A percentile compares a stretch with the other conserved stretches of the same genome.
Evolutionary conservation across 2,113 vertebrate species (phyloP).

Genomic region (Chroicocephalus ridibundus): DNA sequence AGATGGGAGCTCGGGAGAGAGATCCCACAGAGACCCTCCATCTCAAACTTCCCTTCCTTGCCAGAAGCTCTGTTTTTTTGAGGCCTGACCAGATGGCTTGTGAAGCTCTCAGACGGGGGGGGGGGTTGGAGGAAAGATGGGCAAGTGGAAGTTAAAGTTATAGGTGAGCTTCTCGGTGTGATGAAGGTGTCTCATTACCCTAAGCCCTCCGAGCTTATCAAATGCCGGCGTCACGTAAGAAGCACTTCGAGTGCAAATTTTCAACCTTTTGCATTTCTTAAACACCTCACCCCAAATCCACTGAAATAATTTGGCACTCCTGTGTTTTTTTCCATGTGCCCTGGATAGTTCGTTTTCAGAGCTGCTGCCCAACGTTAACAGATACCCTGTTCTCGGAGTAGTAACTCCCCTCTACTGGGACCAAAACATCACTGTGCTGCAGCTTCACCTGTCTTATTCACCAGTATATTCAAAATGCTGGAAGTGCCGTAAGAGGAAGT

Average conservation of each 20-base stretch:
- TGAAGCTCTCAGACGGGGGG: neutral
- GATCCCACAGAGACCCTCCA: slow-evolving; percentile 13
- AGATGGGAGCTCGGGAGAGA: neutral
- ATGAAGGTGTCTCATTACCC: neutral
- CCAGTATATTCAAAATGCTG: neutral
- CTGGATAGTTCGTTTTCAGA: neutral
- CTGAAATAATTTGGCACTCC: neutral
- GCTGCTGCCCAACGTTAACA: neutral
- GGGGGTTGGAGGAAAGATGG: neutral
- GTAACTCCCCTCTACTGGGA: neutral
- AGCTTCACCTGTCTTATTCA: neutral
- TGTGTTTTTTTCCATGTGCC: neutral
- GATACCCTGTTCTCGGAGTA: neutral
- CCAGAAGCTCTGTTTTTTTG: neutral
- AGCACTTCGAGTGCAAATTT: neutral
- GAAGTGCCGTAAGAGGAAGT: neutral
- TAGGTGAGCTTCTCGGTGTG: neutral
- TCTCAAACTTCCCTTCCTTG: neutral
- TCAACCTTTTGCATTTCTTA: neutral
- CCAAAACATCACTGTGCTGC: fast-evolving
- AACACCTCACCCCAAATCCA: neutral
- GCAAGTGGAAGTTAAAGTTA: neutral
- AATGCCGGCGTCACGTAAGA: neutral
- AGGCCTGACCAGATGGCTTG: neutral
- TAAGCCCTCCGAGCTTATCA: neutral